Evolutionary conservation across 2,888 invertebrate species (phyloP).

Genomic region (Diachrysia chrysitis): DNA sequence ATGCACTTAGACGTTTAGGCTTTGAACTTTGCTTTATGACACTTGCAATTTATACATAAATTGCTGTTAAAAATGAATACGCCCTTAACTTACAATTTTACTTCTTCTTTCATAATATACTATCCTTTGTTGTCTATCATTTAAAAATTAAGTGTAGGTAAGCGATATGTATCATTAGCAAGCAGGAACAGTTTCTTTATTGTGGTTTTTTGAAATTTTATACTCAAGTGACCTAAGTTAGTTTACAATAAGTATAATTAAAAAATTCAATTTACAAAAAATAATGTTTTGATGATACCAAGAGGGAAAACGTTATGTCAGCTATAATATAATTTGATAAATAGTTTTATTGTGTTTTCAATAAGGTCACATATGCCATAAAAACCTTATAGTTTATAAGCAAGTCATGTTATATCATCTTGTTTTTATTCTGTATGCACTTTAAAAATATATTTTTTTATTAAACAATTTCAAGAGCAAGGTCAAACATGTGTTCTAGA

Average conservation of each 20-base stretch:
- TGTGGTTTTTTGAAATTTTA: too few relatives aligned
- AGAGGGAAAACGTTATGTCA: background rate
- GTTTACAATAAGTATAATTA: background rate
- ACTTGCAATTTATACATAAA: constrained; percentile 31
- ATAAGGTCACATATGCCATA: background rate
- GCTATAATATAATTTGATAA: background rate
- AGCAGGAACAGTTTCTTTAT: too few relatives aligned
- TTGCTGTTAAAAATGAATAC: constrained; percentile 20
- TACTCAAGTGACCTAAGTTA: too few relatives aligned
- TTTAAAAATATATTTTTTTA: constrained; percentile 19
- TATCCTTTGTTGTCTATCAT: too few relatives aligned
- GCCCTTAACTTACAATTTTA: background rate
- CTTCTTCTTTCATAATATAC: too few relatives aligned
- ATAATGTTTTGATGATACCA: background rate
- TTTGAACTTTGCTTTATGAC: constrained; percentile 58
- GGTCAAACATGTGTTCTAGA: constrained; percentile 41
- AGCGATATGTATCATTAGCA: too few relatives aligned
- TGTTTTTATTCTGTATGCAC: constrained; percentile 13
- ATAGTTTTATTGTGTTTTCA: background rate
- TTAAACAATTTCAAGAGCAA: constrained; percentile 41
- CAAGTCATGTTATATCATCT: constrained; percentile 12
- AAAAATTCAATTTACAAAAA: background rate
- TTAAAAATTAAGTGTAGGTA: too few relatives aligned
- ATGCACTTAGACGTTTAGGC: constrained; percentile 59
- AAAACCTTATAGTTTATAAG: background rate